Base-by-base conservation (phyloP, 2,113 vertebrate species). In the Glaucidium brasilianum region DNA sequence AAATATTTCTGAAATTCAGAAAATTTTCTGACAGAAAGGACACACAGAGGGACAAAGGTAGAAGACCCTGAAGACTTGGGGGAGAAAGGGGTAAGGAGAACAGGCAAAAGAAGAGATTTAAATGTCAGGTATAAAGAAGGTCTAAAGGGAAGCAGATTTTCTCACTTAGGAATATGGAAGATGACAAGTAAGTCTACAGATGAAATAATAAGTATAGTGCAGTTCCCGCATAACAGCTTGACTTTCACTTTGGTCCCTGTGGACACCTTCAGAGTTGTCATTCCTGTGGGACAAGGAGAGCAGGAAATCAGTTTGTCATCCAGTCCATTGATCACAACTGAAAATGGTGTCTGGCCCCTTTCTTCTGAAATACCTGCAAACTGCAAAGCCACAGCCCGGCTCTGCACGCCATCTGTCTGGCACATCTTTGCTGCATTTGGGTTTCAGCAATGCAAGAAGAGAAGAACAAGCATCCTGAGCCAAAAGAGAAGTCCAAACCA, bases 331-430 rank as follows among this genome's bases (percentile, higher is more conserved):
- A 9, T 41, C 11, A 2, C 72, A 77, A 21, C 20, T 12, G 23
- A 53, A 60, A 27, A 68, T 5, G 32, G 52, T 77, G 62, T 21
- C 39, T 66, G 34, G 41, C 26, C 47, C 22, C 63, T 50, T 43
- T 69, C n/a, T n/a, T 68, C 72, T 2, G 1, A 79, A 60, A 43
- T 2, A 0, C 41, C 39, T 79, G 45, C 56, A 53, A 55, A 35
- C 32, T 59, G 49, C 37, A 37, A 43, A 58, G 55, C n/a, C 43
- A 37, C 41, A 34, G 27, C 45, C 25, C 4, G 2, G 75, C n/a
- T 47, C 67, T 32, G 30, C 3, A 2, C 5, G 5, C n/a, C 1
- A 0, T 64, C 67, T 5, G 3, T 17, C 43, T 0, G 0, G 15
- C 4, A 5, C 1, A 2, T 26, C 15, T 47, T 47, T 82, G 66